Evolutionary conservation across 1,140 invertebrate genomes (phyloP), one percentile per base, ranked within the genome.

Genomic region (Drosophila subobscura): DNA sequence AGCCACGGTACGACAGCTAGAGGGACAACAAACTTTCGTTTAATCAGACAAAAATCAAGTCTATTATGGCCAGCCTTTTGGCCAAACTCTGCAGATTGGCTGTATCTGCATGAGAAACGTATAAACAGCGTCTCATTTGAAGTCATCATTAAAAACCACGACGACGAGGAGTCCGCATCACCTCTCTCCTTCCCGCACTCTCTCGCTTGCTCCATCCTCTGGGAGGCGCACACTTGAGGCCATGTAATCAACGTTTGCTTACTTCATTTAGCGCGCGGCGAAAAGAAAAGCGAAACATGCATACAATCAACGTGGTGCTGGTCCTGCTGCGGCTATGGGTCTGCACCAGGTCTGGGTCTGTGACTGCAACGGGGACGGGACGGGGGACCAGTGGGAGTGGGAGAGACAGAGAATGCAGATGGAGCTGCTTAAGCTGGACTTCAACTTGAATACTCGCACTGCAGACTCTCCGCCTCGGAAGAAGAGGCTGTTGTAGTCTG

Each of bases 201-300:
- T n/a, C 33, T 45, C 23, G 12, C 29, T 27, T 45, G 41, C 45
- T 10, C 61, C 50, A 66, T 55, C 60, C 57, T 65, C 77, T 47
- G 67, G 57, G 42, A 56, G 77, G 83, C 79, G 79, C 79, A 88
- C 83, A 88, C 83, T 88, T 88, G 83, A 88, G 83, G 83, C 83
- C 84, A 88, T 88, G 83, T 88, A 88, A 88, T 88, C 83, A 88
- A 88, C 84, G 83, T 88, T 88, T 89, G 83, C 83, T 88, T 88
- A 88, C 83, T 88, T 88, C 83, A 88, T 88, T 88, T 88, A 88
- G 83, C 83, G 78, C 79, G 83, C 79, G 80, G 83, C 79, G 80
- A 88, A 68, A 88, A 88, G 83, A 88, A 86, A 86, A 86, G 83
- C 83, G 75, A 86, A 86, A 86, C 83, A 86, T 86, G 81, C 81